Evolutionary conservation across 2,113 vertebrate species (phyloP), one percentile per base, ranked within the genome.

Genomic region (Actenoides hombroni): DNA sequence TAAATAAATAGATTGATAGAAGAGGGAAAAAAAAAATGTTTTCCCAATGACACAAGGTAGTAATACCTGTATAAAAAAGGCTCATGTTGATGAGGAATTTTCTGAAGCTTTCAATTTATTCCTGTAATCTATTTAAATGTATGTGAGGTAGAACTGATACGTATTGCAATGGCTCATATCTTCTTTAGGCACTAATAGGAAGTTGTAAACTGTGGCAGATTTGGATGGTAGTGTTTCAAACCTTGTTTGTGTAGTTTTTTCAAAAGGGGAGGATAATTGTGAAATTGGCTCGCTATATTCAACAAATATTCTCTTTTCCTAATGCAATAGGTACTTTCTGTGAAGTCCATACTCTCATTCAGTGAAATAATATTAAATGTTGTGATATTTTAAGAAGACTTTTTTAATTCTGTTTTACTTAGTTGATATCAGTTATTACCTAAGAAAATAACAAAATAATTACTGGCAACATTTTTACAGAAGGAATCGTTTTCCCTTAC

Each of bases 1-100:
- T 97, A 97, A 98, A 95, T 97, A 98, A 98, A 98, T 98, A 98
- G 97, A 94, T 96, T 97, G 97, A 98, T 97, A 95, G 83, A 95
- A 95, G 80, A 67, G 88, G 88, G 92, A 97, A 91, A 84, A 91
- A 91, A 86, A 92, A 83, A 12, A 78, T 95, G 81, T 94, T 98
- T 97, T 96, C 70, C 92, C 35, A 63, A 77, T 69, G 94, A 26
- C 77, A 53, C 59, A 70, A 77, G 65, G 69, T 94, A 94, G 75
- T 80, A 95, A 91, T 92, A 91, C 89, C 95, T 96, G 65, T 75
- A 94, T 93, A 90, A 94, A 95, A 91, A 94, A 21, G 42, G 82
- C 93, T 97, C 64, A 14, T 53, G 68, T 90, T 94, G 83, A 96
- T 97, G 96, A 93, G 59, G 80, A 90, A 91, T 95, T 97, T 95